Percentiles rank a stretch among this genome's conserved stretches.
Evolutionary conservation across 2,797 vertebrate genomes (phyloP).

Genomic region (Mus minutoides): DNA sequence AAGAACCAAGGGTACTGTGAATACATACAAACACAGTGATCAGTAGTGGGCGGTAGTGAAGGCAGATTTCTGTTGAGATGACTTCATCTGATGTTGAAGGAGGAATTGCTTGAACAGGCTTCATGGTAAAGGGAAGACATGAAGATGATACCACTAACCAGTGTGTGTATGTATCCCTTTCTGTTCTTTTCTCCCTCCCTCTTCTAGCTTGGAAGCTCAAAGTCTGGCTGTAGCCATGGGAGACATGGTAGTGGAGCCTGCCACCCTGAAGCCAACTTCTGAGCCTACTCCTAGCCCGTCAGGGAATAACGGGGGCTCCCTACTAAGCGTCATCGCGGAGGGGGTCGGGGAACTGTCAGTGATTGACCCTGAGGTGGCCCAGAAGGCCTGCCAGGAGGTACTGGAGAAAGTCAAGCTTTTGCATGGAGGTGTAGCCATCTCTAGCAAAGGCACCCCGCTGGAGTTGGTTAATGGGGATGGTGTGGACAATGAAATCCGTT

Average conservation of each 20-base stretch:
- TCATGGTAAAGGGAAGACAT: neutral
- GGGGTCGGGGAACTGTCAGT: constrained; percentile 91
- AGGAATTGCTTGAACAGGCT: constrained; percentile 22
- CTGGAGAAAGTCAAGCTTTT: constrained; percentile 94
- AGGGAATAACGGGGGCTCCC: constrained; percentile 82
- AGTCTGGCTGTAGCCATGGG: constrained; percentile 84
- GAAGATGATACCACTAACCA: constrained; percentile 56
- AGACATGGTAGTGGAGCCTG: constrained; percentile 80
- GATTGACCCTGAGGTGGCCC: constrained; percentile 95
- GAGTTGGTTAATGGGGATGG: constrained; percentile 85
- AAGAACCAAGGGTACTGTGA: neutral
- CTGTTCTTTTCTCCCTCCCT: constrained; percentile 49
- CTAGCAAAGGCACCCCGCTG: neutral
- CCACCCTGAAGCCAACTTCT: constrained; percentile 65
- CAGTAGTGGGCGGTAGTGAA: neutral
- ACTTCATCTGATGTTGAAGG: constrained; percentile 26
- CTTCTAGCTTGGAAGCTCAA: constrained; percentile 79
- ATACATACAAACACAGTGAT: neutral
- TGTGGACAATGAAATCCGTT: constrained; percentile 79
- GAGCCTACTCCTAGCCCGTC: constrained; percentile 78
- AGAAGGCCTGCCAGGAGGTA: constrained; percentile 94
- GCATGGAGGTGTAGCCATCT: constrained; percentile 63
- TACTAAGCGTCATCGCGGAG: constrained; percentile 92
- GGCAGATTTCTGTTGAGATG: neutral
- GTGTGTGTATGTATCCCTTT: constrained; percentile 56